Conservation (phyloP, 2,113 vertebrate genomes). For the Neogale vison region DNA sequence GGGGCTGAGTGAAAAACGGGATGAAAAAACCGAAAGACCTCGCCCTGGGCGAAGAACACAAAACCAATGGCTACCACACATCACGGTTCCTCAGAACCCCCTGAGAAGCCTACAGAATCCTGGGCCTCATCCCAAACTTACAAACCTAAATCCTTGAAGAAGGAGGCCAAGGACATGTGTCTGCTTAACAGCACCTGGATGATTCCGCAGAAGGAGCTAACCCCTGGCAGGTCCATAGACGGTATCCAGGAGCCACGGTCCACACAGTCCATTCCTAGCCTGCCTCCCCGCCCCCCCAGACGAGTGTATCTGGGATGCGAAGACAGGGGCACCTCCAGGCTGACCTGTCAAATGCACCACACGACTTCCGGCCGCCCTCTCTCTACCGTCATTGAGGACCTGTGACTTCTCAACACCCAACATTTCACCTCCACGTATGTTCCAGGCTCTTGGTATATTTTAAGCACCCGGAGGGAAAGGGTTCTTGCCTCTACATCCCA, state of each 20-base stretch:
- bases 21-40: not conserved
- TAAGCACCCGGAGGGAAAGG: not conserved
- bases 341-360: not conserved
- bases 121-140: slow-evolving; percentile 56
- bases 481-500: not conserved
- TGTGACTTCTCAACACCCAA: not conserved
- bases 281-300: not conserved
- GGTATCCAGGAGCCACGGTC: not conserved
- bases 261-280: not conserved
- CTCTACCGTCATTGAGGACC: not conserved
- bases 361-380: not conserved
- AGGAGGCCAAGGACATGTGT: slow-evolving; percentile 31
- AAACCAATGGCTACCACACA: not conserved
- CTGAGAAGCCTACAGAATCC: slow-evolving; percentile 36
- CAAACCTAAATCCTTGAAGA: slow-evolving; percentile 38
- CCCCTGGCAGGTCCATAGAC: not conserved
- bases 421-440: not conserved
- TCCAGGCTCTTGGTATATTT: not conserved
- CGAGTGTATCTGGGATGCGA: not conserved
- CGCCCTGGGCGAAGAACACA: not conserved
- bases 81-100: not conserved
- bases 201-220: slow-evolving; percentile 11
- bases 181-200: slow-evolving; percentile 45
- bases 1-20: not conserved
- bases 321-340: not conserved